phyloP scores from a whole-genome alignment of 2,888 invertebrate genomes.

The Platycheirus rosarum region DNA sequence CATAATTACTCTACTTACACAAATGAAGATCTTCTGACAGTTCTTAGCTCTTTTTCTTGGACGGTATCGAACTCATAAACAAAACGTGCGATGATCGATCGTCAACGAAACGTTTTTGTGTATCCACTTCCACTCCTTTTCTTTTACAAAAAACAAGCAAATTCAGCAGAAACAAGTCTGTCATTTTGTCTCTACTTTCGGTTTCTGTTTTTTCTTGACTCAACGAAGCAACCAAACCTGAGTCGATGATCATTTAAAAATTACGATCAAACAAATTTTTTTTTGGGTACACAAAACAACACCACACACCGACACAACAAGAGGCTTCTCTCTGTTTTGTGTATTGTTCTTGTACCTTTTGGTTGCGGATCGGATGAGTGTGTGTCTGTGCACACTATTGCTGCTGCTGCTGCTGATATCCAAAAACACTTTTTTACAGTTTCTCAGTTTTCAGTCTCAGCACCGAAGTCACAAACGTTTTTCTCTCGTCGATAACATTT shows the following conservation, averaged over 20 bases:
- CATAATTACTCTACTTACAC: not conserved
- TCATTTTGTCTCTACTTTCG: conserved; percentile 9
- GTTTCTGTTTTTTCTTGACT: conserved; percentile 17
- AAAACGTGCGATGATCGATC: conserved; percentile 11
- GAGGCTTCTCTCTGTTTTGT: conserved; percentile 49
- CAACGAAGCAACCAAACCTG: not conserved
- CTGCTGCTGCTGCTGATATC: conserved; percentile 61
- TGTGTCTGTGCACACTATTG: conserved; percentile 20
- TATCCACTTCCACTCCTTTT: not conserved
- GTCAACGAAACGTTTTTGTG: not conserved
- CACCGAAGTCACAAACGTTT: conserved; percentile 73
- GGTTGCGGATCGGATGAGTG: conserved; percentile 12
- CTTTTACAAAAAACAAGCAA: conserved; percentile 8
- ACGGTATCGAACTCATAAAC: not conserved
- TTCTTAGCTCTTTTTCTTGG: not conserved
- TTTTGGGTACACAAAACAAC: conserved; percentile 26
- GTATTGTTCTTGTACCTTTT: no score
- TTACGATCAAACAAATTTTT: conserved; percentile 56
- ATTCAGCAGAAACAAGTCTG: conserved; percentile 16
- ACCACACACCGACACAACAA: no score
- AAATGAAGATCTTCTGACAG: not conserved
- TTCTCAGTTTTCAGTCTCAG: conserved; percentile 72
- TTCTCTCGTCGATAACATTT: conserved; percentile 53
- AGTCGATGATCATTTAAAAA: conserved; percentile 38
- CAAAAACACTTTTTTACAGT: conserved; percentile 72